Conservation (phyloP, 2,113 vertebrate genomes). For the Chloropsis hardwickii region DNA sequence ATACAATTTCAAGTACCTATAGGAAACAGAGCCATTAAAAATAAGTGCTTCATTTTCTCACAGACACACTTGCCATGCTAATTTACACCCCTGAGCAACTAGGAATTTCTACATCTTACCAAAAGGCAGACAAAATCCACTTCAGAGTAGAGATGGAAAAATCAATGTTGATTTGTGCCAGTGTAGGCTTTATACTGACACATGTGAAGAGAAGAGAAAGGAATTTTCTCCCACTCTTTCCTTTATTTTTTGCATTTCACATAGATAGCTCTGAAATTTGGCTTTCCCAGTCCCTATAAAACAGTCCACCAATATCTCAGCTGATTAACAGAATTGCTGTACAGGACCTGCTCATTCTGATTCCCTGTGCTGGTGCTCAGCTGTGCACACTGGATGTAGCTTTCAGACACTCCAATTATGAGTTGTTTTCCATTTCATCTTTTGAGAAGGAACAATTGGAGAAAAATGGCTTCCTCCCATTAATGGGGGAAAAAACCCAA, state of each 20-base stretch:
- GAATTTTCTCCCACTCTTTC: background rate
- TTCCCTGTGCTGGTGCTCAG: background rate
- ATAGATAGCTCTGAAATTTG: background rate
- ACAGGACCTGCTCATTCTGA: background rate
- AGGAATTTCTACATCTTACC: background rate
- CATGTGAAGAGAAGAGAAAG: background rate
- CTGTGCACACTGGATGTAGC: fast-evolving
- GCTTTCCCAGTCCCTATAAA: background rate
- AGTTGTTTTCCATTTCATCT: background rate
- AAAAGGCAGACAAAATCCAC: background rate
- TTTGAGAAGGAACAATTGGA: background rate
- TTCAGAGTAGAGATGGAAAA: background rate
- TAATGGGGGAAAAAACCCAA: background rate
- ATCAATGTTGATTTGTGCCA: background rate
- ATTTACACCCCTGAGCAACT: background rate
- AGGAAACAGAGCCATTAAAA: background rate
- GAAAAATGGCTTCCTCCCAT: background rate
- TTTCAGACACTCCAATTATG: background rate
- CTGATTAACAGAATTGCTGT: background rate
- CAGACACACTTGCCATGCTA: background rate
- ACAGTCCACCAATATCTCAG: background rate
- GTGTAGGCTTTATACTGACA: background rate
- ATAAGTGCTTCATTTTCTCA: background rate
- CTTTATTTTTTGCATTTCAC: background rate
- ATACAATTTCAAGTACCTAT: background rate